These are phyloP conservation scores for Drusus annulatus DNA, from an alignment of 1,140 invertebrate genomes.

Conservation along the genomic window DNA sequence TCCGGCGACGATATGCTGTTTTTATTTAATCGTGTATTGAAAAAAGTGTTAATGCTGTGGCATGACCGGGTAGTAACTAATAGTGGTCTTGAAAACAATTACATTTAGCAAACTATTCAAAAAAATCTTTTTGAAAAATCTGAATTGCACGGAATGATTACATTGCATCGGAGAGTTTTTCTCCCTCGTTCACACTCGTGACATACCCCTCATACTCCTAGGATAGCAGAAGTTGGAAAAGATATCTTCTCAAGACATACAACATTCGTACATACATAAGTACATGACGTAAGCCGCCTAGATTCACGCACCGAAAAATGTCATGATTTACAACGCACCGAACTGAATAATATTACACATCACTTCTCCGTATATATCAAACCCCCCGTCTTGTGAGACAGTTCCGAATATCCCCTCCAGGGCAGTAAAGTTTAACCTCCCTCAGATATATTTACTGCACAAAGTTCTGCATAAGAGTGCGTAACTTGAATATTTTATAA, in stretches of 20 bases:
- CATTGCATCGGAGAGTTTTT: not conserved
- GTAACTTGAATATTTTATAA: constrained; percentile 1
- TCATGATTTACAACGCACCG: constrained; percentile 35
- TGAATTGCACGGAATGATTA: not conserved
- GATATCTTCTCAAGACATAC: too few relatives aligned
- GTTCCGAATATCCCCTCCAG: not conserved
- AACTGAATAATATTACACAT: constrained; percentile 40
- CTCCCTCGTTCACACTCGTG: too few relatives aligned
- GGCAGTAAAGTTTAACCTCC: not conserved
- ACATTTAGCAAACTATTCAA: too few relatives aligned
- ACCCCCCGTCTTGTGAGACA: not conserved
- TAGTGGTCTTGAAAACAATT: too few relatives aligned
- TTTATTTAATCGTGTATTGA: too few relatives aligned
- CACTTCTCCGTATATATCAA: not conserved
- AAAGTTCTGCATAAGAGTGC: constrained; percentile 18
- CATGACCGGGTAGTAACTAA: too few relatives aligned
- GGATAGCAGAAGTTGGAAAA: too few relatives aligned
- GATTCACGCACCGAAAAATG: constrained; percentile 16
- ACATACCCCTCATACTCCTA: too few relatives aligned
- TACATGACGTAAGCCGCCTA: not conserved
- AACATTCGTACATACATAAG: not conserved
- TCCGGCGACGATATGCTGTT: too few relatives aligned
- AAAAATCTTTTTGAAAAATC: not conserved
- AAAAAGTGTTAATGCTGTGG: too few relatives aligned
- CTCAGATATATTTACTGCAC: constrained; percentile 21